Evolutionary conservation across 2,888 invertebrate species (phyloP), one percentile per base, ranked within the genome.

Genomic region (Aelia acuminata): DNA sequence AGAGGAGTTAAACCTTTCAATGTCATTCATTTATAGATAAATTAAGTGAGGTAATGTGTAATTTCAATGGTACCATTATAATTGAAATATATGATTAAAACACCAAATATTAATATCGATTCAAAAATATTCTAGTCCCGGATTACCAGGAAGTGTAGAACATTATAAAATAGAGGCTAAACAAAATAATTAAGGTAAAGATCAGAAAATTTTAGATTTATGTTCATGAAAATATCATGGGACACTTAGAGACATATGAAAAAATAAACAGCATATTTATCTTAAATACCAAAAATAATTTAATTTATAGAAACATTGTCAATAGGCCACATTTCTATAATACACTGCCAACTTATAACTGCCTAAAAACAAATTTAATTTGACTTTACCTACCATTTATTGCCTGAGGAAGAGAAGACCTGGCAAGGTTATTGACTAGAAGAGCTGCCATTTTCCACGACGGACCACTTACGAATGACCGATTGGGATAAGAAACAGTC

Each of bases 21-120:
- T 86, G 84, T 7, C 84, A 86, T 57, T 57, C 50, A 86, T 57
- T 57, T 20, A 86, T 57, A 57, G 50, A 57, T 22, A 39, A 86
- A 57, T 86, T 57, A 57, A 39, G 18, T 11, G 10, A 43, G 43
- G 13, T 20, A 35, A 50, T 26, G 1, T 22, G 3, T 84, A 50
- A 49, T 35, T 50, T 31, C n/a, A 80, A 22, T 43, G n/a, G 3
- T 26, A 63, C 0, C 15, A 63, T 1, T 63, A 63, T 15, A 13
- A 31, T 4, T 31, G 31, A 63, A 1, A 57, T 43, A 43, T 43
- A 43, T 57, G 26, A 18, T 26, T 31, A 15, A 3, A 57, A 57
- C 15, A 4, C 13, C 31, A 63, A 63, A 63, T 63, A 63, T 31
- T 63, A 1, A 63, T 31, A 26, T 26, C 26, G n/a, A 26, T 26